A percentile compares a stretch with the other conserved stretches of the same genome.
Evolutionary conservation across 1,140 invertebrate genomes (phyloP).

Genomic region (Halictus rubicundus): DNA sequence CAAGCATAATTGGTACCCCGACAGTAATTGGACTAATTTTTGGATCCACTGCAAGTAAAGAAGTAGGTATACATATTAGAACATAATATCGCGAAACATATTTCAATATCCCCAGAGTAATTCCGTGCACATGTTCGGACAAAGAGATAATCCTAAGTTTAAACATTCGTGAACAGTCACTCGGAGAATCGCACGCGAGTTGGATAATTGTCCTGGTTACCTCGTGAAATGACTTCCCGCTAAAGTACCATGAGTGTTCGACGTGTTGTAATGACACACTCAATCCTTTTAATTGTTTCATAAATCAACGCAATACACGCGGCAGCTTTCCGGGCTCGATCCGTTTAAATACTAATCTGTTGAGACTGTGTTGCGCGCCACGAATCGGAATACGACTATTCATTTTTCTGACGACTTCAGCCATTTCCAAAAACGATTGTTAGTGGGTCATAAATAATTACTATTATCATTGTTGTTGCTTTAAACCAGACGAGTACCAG

Average conservation of each 20-base stretch:
- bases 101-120: too few relatives aligned
- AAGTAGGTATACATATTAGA: too few relatives aligned
- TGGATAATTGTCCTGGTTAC: background rate
- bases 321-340: background rate
- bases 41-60: too few relatives aligned
- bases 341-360: background rate
- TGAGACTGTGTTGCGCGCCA: background rate
- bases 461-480: too few relatives aligned
- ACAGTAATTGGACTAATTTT: too few relatives aligned
- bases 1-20: too few relatives aligned
- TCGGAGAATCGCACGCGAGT: too few relatives aligned
- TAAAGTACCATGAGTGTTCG: constrained; percentile 20
- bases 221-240: constrained; percentile 7
- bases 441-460: background rate
- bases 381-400: background rate
- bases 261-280: constrained; percentile 19
- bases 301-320: constrained; percentile 15
- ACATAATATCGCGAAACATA: too few relatives aligned
- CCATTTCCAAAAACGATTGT: background rate
- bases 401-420: background rate
- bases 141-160: too few relatives aligned
- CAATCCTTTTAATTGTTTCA: constrained; percentile 34
- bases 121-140: too few relatives aligned
- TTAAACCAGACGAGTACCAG: too few relatives aligned
- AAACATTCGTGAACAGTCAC: too few relatives aligned